A percentile compares a stretch with the other conserved stretches of the same genome.
Conservation (phyloP, 2,888 invertebrate genomes). For the Morpho achilles region DNA sequence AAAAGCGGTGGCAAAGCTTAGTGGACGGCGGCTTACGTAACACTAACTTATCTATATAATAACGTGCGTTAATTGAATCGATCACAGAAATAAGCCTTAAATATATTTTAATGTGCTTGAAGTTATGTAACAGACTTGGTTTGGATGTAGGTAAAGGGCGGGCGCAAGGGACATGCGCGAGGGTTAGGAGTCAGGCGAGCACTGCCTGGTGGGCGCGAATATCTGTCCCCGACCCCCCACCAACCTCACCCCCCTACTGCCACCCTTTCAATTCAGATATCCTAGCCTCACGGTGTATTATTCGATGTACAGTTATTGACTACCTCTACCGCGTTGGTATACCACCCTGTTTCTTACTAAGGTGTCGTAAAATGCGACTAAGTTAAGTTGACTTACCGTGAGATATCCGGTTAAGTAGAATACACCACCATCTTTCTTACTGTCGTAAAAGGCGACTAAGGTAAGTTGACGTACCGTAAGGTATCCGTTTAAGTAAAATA, state of each 20-base stretch:
- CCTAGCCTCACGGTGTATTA: constrained; percentile 18
- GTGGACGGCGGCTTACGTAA: constrained; percentile 78
- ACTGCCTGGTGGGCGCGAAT: constrained; percentile 50
- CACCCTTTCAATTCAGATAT: constrained; percentile 26
- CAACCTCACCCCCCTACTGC: constrained; percentile 32
- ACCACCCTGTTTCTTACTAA: too few species aligned
- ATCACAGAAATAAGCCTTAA: constrained; percentile 76
- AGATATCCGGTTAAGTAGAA: too few species aligned
- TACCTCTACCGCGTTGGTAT: background rate
- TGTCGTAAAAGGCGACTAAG: too few species aligned
- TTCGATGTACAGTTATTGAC: constrained; percentile 1
- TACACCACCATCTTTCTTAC: too few species aligned
- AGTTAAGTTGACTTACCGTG: too few species aligned
- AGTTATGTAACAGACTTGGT: constrained; percentile 71
- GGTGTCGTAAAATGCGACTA: too few species aligned
- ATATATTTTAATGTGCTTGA: constrained; percentile 52
- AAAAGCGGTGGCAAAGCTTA: constrained; percentile 75
- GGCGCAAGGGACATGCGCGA: constrained; percentile 65
- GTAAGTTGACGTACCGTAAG: too few species aligned
- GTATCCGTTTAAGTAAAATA: too few species aligned
- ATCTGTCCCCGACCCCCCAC: constrained; percentile 26
- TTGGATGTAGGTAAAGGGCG: constrained; percentile 51
- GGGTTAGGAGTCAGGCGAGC: constrained; percentile 65
- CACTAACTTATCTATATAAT: constrained; percentile 67
- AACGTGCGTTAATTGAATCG: constrained; percentile 70